Conservation (phyloP, 2,113 vertebrate genomes). For the Taxidea taxus region DNA sequence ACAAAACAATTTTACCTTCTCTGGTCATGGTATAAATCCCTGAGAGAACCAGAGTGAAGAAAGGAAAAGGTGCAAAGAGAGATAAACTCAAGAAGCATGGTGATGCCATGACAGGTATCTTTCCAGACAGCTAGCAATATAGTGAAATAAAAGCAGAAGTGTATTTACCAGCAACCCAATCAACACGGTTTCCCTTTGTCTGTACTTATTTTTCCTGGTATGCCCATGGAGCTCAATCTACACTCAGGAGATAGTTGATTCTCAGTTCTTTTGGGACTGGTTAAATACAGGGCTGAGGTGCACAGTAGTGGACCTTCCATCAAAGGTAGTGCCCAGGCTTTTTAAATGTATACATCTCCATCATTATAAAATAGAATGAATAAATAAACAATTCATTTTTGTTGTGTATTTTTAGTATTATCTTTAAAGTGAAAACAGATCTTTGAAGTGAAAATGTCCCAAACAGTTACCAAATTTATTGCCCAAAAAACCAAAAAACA, state of each 20-base stretch:
- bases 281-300: not conserved
- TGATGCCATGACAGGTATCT: not conserved
- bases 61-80: not conserved
- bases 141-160: not conserved
- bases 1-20: not conserved
- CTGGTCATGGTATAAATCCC: not conserved
- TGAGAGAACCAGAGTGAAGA: not conserved
- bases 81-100: not conserved
- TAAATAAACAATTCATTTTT: not conserved
- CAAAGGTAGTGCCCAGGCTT: not conserved
- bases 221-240: not conserved
- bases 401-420: not conserved
- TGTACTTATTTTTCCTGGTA: not conserved
- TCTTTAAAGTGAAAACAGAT: not conserved
- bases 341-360: not conserved
- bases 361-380: not conserved
- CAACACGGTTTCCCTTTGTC: not conserved
- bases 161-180: not conserved
- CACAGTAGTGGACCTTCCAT: not conserved
- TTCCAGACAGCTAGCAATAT: not conserved
- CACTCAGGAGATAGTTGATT: not conserved
- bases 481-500: not conserved
- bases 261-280: not conserved
- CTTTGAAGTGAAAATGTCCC: not conserved
- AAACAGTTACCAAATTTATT: not conserved